Conservation (phyloP, 2,113 vertebrate species). For the Hypocryptadius cinnamomeus region DNA sequence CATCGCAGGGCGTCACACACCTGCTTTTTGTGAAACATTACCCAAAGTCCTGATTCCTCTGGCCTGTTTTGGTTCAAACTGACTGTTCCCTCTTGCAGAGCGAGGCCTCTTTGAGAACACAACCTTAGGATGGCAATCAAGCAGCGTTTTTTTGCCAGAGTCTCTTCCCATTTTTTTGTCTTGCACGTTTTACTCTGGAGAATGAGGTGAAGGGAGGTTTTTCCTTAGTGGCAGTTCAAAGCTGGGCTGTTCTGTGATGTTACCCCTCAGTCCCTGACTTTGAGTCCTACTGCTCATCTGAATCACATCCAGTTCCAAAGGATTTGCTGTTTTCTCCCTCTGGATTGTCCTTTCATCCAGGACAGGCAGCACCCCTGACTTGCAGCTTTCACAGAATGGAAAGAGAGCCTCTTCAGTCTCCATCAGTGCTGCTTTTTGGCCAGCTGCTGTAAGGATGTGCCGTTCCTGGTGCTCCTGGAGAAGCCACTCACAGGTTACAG, state of each 20-base stretch:
- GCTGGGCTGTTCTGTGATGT: neutral
- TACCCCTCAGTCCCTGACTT: neutral
- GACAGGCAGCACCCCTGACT: neutral
- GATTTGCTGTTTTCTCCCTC: neutral
- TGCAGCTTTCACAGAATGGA: neutral
- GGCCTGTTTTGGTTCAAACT: neutral
- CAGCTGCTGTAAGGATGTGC: neutral
- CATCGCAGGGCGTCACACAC: rapidly evolving
- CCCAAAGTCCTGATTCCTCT: neutral
- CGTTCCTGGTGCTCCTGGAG: neutral
- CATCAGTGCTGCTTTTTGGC: neutral
- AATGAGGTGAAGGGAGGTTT: neutral
- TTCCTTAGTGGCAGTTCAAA: neutral
- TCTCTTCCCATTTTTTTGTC: neutral
- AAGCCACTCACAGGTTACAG: neutral
- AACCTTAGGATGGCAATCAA: neutral
- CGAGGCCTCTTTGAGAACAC: neutral
- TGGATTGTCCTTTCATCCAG: neutral
- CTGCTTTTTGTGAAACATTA: neutral
- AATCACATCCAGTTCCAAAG: neutral
- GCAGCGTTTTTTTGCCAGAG: neutral
- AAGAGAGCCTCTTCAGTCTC: neutral
- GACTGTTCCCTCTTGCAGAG: neutral
- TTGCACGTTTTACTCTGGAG: neutral
- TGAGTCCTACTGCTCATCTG: neutral